A percentile compares a stretch with the other conserved stretches of the same genome.
These are phyloP conservation scores for Tonatia bakeri DNA, from an alignment of 2,113 vertebrate species.

Conservation along the genomic window DNA sequence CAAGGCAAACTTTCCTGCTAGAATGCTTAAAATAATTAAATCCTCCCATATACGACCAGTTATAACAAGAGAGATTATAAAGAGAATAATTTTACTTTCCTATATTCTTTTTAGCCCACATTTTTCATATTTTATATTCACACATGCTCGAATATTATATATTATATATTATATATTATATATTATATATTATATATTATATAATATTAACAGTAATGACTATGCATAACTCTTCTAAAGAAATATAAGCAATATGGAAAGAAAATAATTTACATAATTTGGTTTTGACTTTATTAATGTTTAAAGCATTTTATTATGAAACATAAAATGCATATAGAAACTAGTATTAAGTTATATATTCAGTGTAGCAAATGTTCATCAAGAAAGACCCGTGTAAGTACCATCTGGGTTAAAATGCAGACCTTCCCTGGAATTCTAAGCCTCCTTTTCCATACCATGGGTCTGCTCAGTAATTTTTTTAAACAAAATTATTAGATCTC, in stretches of 20 bases:
- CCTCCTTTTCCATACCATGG: neutral
- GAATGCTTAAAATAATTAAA: neutral
- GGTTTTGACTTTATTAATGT: neutral
- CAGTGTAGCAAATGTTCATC: neutral
- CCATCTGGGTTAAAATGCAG: neutral
- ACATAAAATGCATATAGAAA: neutral
- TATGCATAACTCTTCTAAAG: neutral
- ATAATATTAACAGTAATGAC: neutral
- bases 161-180: no score
- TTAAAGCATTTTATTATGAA: neutral
- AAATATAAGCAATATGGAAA: neutral
- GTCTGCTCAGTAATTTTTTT: neutral
- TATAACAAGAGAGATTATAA: neutral
- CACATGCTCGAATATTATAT: neutral
- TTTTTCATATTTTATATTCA: neutral
- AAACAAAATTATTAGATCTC: neutral
- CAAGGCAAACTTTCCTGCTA: neutral
- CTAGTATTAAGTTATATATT: neutral
- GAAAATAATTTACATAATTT: neutral
- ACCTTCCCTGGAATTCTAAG: neutral
- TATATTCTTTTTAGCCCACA: neutral
- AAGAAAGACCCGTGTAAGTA: neutral
- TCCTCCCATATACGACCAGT: neutral
- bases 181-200: neutral
- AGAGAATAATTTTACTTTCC: neutral